phyloP scores from a whole-genome alignment of 2,113 vertebrate genomes.

The Vulpes vulpes region DNA sequence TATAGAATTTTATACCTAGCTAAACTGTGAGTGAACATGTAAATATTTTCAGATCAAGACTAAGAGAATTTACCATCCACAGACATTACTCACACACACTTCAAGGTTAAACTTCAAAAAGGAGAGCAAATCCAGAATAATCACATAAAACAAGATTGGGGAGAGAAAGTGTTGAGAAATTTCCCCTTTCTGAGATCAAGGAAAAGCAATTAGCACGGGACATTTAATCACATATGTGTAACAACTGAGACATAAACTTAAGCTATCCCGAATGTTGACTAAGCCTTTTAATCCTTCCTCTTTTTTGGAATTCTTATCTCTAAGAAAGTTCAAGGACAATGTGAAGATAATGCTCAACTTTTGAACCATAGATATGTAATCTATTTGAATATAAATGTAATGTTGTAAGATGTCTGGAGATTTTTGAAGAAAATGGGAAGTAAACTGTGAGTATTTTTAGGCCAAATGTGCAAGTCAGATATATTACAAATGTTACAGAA shows the following conservation, averaged over 20 bases:
- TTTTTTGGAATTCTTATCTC: background rate
- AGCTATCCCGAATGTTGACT: background rate
- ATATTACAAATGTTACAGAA: background rate
- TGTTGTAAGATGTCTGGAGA: background rate
- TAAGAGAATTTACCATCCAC: background rate
- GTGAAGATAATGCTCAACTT: background rate
- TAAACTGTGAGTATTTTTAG: background rate
- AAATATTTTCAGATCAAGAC: background rate
- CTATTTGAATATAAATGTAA: background rate
- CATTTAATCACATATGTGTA: background rate
- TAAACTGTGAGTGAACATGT: background rate
- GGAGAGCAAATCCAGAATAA: background rate
- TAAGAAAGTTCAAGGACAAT: background rate
- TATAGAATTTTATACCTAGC: background rate
- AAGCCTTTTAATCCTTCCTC: background rate
- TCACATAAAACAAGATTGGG: background rate
- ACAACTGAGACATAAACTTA: background rate
- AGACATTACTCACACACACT: background rate
- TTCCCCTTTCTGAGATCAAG: background rate
- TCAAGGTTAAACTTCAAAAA: background rate
- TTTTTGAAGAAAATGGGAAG: slow-evolving; percentile 10
- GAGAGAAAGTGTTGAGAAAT: background rate
- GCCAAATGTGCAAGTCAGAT: background rate
- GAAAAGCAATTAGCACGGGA: background rate
- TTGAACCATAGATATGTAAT: background rate